Evolutionary conservation across 2,888 invertebrate genomes (phyloP).

Genomic region (Ferdinandea cuprea): DNA sequence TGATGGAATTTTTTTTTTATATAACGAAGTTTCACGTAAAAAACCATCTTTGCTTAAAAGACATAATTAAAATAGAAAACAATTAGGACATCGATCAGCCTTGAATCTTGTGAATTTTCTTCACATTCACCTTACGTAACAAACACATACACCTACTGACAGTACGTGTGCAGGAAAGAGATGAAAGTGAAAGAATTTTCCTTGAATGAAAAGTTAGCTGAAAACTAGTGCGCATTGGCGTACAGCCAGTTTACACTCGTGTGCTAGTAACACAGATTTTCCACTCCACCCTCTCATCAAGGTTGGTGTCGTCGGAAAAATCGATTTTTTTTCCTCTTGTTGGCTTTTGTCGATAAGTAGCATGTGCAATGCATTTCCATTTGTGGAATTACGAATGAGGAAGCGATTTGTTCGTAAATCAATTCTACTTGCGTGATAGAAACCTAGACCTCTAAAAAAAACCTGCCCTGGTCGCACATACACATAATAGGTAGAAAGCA

Average conservation of each 20-base stretch:
- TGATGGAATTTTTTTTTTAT: constrained; percentile 17
- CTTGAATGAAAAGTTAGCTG: constrained; percentile 48
- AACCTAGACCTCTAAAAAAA: constrained; percentile 34
- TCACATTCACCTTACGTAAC: constrained; percentile 62
- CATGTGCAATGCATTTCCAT: neutral
- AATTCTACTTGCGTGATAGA: constrained; percentile 7
- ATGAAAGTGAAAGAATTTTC: constrained; percentile 37
- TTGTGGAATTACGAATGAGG: neutral
- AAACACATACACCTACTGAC: constrained; percentile 7
- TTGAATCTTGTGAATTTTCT: constrained; percentile 49
- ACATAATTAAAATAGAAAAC: neutral
- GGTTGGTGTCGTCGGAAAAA: constrained; percentile 41
- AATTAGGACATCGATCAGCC: constrained; percentile 22
- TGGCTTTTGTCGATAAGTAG: neutral
- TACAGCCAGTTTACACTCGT: constrained; percentile 59
- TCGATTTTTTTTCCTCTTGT: constrained; percentile 39
- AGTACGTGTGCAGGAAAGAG: constrained; percentile 34
- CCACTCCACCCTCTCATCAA: constrained; percentile 8
- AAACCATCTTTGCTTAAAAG: neutral
- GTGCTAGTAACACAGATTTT: constrained; percentile 60
- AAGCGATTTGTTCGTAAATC: constrained; percentile 36
- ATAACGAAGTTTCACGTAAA: neutral
- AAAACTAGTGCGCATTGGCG: constrained; percentile 64
- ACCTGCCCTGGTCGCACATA: neutral
- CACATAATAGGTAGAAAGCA: too few species aligned